These are phyloP conservation scores for Heliconius ethilla DNA, from an alignment of 2,888 invertebrate genomes.

Conservation along the genomic window DNA sequence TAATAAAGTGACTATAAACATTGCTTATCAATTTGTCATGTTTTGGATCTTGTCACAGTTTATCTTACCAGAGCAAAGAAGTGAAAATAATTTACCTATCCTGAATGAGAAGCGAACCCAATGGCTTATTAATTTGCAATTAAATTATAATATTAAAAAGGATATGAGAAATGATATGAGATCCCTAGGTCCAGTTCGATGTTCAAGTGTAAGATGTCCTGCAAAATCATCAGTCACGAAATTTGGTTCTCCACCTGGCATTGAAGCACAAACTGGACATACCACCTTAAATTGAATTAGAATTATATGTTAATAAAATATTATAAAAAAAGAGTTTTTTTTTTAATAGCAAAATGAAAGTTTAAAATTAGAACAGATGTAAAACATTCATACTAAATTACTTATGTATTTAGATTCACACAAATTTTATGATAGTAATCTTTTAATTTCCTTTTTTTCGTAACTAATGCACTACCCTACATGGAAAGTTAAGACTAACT, in stretches of 20 bases:
- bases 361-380: too few species aligned
- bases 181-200: conserved; percentile 94
- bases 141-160: conserved; percentile 72
- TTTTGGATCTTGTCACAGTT: not conserved
- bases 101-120: not conserved
- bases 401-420: too few species aligned
- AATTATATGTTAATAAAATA: not conserved
- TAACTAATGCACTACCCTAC: too few species aligned
- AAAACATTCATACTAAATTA: too few species aligned
- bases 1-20: too few species aligned
- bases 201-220: conserved; percentile 96
- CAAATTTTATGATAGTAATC: too few species aligned
- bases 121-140: not conserved
- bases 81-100: not conserved
- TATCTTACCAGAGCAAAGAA: not conserved
- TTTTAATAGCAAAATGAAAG: too few species aligned
- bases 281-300: conserved; percentile 83
- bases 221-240: conserved; percentile 99
- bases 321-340: too few species aligned
- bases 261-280: conserved; percentile 98
- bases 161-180: conserved; percentile 94
- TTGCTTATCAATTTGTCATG: too few species aligned
- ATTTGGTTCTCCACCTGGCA: conserved; percentile 98
- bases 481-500: too few species aligned
- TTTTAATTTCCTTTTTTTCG: too few species aligned